Conservation (phyloP, 1,140 invertebrate genomes). For the Triops cancriformis region DNA sequence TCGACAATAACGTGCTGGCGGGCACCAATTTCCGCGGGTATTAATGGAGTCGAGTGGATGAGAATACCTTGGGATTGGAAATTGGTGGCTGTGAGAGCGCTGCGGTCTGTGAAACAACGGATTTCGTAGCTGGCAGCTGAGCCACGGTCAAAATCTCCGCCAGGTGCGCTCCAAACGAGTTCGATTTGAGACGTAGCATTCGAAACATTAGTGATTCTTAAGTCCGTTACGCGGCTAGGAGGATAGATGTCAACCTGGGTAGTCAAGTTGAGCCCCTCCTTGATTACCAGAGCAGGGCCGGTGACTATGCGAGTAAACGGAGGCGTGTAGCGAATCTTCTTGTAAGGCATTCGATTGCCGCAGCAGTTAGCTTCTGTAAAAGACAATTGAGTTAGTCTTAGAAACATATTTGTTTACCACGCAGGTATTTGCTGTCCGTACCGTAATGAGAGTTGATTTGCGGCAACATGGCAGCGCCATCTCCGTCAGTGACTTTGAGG, state of each 20-base stretch:
- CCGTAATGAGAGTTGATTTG: slow-evolving; percentile 22
- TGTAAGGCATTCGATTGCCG: slow-evolving; percentile 34
- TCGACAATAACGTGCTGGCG: slow-evolving; percentile 34
- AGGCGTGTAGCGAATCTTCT: slow-evolving; percentile 33
- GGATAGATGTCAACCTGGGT: slow-evolving; percentile 34
- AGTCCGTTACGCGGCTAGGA: slow-evolving; percentile 34
- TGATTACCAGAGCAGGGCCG: slow-evolving; percentile 32
- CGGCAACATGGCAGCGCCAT: slow-evolving; percentile 34
- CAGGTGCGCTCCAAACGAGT: slow-evolving; percentile 37
- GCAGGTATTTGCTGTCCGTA: not conserved
- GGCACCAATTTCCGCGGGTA: slow-evolving; percentile 33
- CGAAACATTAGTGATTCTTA: slow-evolving; percentile 31
- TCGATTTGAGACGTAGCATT: slow-evolving; percentile 34
- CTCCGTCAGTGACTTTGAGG: slow-evolving; percentile 32
- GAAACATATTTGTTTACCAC: not conserved
- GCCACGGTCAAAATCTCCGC: slow-evolving; percentile 37
- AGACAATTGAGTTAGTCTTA: slow-evolving; percentile 15
- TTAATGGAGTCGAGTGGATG: slow-evolving; percentile 34
- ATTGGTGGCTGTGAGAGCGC: slow-evolving; percentile 34
- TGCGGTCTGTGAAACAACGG: slow-evolving; percentile 35
- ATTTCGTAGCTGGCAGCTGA: slow-evolving; percentile 35
- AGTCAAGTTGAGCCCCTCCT: slow-evolving; percentile 28
- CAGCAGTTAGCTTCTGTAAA: slow-evolving; percentile 32
- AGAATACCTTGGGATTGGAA: slow-evolving; percentile 35
- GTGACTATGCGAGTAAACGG: slow-evolving; percentile 33